Base-by-base conservation (phyloP, 2,797 vertebrate genomes). In the Schizopygopsis malacanthus region DNA sequence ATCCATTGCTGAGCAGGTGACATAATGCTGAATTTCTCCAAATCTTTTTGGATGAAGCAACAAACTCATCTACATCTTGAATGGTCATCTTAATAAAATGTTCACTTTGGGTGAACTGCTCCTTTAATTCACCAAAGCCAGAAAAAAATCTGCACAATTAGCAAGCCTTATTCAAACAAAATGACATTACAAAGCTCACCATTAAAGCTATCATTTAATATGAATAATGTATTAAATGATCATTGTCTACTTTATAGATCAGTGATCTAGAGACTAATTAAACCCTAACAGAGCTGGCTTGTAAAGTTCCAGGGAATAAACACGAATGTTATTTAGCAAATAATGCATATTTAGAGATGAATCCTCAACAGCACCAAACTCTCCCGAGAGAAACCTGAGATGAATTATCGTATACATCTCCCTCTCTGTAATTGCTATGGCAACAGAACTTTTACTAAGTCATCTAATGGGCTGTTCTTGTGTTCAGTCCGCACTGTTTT, bases 221-320 rank as follows among this genome's bases (percentile, higher is more conserved):
- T 54, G 41, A 59, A 59, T 78, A 6, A 59, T 56, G 13, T 13
- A 59, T 59, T n/a, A n/a, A 3, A 37, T 25, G 18, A 28, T 16
- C 54, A 61, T 16, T 25, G 11, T 65, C 69, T 73, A 16, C 43
- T 59, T 70, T 72, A 22, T 11, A 25, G 47, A 22, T 45, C 70
- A 11, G 81, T 33, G 6, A 33, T 18, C 10, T 45, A 5, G n/a
- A 73, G 71, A 22, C 45, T 80, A 84, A 90, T 89, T 79, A 87
- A 16, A 81, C 45, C 20, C 52, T 37, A 83, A 37, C 37, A 77
- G 79, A 76, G 65, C 69, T 61, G 28, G 15, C 18, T 83, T 79
- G 9, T n/a, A 43, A 59, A 69, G 43, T 56, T 86, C 45, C 37
- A 54, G 69, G 65, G 56, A 88, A 82, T 63, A 54, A 82, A 75